Conservation (phyloP, 2,113 vertebrate species). For the Bombycilla garrulus region DNA sequence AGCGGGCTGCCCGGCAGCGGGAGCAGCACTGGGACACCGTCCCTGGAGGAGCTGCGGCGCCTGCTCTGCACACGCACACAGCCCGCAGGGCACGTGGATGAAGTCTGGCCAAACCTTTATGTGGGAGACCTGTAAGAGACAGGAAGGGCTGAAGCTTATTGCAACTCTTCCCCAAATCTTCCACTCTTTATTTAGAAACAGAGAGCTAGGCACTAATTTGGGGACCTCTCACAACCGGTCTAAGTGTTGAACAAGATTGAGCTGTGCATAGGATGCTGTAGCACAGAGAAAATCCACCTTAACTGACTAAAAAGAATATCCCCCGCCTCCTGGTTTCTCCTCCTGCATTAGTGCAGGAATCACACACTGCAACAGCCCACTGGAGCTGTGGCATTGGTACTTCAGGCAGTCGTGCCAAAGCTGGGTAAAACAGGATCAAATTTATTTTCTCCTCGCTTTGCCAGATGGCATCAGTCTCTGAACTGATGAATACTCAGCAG, state of each 20-base stretch:
- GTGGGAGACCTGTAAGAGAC: slow-evolving; percentile 92
- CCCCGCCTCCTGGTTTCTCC: background rate
- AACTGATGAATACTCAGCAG: background rate
- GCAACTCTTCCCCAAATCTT: background rate
- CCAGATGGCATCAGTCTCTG: background rate
- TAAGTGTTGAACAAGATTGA: background rate
- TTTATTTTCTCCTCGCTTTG: background rate
- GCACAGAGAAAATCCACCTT: background rate
- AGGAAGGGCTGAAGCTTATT: background rate
- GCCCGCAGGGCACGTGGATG: slow-evolving; percentile 77
- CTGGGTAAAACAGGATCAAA: background rate
- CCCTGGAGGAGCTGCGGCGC: slow-evolving; percentile 80
- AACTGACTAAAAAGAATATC: background rate
- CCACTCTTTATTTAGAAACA: background rate
- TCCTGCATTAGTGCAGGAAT: background rate
- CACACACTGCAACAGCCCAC: background rate
- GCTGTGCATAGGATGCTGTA: background rate
- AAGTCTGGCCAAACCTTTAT: slow-evolving; percentile 90
- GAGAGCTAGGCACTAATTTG: background rate
- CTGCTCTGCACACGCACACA: slow-evolving; percentile 78
- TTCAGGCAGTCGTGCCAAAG: background rate
- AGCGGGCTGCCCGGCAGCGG: background rate
- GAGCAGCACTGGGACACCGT: slow-evolving; percentile 73
- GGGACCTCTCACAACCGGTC: background rate
- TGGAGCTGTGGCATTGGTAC: background rate